phyloP scores from a whole-genome alignment of 30 jellyfish, hydroid and myxozoan genomes.

The Mastigias papua region DNA sequence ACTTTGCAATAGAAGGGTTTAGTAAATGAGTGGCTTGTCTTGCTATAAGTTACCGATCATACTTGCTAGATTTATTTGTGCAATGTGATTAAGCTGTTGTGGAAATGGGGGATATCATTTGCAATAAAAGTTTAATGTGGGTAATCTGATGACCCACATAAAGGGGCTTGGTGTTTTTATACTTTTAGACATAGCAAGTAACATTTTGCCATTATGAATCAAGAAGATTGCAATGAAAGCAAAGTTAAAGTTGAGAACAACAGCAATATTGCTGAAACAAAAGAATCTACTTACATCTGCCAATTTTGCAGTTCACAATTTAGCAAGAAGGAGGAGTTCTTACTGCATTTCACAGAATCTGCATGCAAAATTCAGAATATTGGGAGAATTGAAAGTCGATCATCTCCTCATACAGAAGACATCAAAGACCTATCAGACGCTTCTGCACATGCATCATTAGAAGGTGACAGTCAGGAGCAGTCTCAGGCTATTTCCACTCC shows the following conservation, averaged over 20 bases:
- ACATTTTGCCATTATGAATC: not conserved
- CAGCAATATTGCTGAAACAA: not conserved
- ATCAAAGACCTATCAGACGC: not conserved
- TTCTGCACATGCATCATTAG: not conserved
- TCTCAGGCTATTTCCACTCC: constrained; percentile 20
- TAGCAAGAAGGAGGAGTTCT: constrained; percentile 55
- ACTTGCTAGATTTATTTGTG: too few species aligned
- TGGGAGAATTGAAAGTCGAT: constrained; percentile 52
- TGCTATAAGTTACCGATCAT: too few species aligned
- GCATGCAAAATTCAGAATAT: constrained; percentile 53
- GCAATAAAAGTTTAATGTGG: not conserved
- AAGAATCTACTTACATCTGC: constrained; percentile 42
- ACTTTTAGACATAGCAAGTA: not conserved
- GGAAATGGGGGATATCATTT: too few species aligned
- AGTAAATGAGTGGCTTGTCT: too few species aligned
- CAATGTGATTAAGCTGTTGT: too few species aligned
- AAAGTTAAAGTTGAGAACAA: not conserved
- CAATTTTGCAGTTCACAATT: constrained; percentile 64
- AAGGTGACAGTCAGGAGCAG: not conserved
- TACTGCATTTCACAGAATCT: constrained; percentile 66
- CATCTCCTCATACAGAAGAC: constrained; percentile 8
- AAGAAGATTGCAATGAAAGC: constrained; percentile 1
- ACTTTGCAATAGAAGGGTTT: too few species aligned
- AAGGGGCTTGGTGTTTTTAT: not conserved
- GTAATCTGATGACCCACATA: not conserved